Percentiles rank a stretch among this genome's conserved stretches.
Evolutionary conservation across 2,797 vertebrate genomes (phyloP).

Genomic region (Tenualosa ilisha): DNA sequence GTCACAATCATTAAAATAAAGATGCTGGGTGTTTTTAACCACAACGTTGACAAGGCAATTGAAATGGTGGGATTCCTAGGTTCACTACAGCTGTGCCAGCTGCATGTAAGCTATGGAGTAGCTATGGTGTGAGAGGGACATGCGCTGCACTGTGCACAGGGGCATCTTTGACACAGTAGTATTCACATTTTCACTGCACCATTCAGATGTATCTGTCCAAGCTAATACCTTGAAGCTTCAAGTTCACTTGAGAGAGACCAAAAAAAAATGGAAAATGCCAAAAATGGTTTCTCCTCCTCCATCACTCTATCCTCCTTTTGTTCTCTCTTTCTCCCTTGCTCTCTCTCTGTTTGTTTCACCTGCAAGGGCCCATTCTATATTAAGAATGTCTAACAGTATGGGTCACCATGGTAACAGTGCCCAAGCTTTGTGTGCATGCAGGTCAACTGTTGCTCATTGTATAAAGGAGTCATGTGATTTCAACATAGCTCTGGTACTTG

Average conservation of each 20-base stretch:
- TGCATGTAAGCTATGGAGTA: not conserved
- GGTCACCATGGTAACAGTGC: conserved; percentile 34
- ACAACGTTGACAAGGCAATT: not conserved
- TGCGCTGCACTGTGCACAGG: not conserved
- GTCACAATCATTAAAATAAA: conserved; percentile 2
- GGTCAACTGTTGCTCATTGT: conserved; percentile 2
- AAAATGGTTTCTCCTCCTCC: not conserved
- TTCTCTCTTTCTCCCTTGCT: not conserved
- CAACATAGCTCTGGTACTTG: not conserved
- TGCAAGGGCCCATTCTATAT: conserved; percentile 11
- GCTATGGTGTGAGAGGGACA: not conserved
- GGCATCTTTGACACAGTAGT: not conserved
- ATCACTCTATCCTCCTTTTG: not conserved
- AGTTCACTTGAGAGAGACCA: not conserved
- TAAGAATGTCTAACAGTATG: conserved; percentile 24
- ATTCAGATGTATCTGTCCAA: not conserved
- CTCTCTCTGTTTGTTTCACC: conserved; percentile 1
- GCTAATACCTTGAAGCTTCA: not conserved
- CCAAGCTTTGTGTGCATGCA: conserved; percentile 34
- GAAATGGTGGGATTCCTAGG: not conserved
- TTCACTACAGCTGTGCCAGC: not conserved
- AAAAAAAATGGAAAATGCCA: not conserved
- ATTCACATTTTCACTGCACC: not conserved
- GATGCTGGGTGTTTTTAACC: not conserved
- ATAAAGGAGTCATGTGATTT: conserved; percentile 9